phyloP scores from a whole-genome alignment of 2,888 invertebrate genomes.

The Nineta flava region DNA sequence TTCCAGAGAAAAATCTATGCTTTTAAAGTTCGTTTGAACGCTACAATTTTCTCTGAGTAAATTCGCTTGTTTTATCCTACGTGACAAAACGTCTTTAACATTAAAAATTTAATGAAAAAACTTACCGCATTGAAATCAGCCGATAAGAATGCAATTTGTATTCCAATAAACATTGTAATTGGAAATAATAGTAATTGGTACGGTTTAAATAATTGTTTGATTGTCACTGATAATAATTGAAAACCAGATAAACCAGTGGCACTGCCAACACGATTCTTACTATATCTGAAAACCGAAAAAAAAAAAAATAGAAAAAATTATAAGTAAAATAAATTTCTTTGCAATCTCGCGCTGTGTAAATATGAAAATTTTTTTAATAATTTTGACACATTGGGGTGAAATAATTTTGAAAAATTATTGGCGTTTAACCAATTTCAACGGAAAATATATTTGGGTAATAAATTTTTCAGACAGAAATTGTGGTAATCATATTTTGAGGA shows the following conservation, averaged over 20 bases:
- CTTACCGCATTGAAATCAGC: constrained; percentile 67
- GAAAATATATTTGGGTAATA: no score
- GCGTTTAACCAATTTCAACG: no score
- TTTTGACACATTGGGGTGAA: neutral
- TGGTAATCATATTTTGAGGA: no score
- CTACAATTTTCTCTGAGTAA: no score
- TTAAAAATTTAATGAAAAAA: no score
- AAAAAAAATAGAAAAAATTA: neutral
- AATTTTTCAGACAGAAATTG: no score
- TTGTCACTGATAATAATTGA: constrained; percentile 55
- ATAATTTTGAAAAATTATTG: neutral
- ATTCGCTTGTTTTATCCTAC: no score
- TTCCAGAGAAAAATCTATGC: no score
- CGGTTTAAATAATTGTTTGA: constrained; percentile 57
- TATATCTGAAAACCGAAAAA: constrained; percentile 31
- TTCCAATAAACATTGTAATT: constrained; percentile 83
- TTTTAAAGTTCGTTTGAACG: no score
- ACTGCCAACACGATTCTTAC: constrained; percentile 37
- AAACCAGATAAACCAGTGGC: constrained; percentile 47
- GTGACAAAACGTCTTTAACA: no score
- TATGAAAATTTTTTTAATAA: neutral
- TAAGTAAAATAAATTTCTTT: neutral
- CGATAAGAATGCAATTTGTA: constrained; percentile 83
- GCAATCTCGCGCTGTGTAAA: no score
- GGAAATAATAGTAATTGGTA: constrained; percentile 75